Conservation (phyloP, 2,113 vertebrate species). For the Lycaon pictus region DNA sequence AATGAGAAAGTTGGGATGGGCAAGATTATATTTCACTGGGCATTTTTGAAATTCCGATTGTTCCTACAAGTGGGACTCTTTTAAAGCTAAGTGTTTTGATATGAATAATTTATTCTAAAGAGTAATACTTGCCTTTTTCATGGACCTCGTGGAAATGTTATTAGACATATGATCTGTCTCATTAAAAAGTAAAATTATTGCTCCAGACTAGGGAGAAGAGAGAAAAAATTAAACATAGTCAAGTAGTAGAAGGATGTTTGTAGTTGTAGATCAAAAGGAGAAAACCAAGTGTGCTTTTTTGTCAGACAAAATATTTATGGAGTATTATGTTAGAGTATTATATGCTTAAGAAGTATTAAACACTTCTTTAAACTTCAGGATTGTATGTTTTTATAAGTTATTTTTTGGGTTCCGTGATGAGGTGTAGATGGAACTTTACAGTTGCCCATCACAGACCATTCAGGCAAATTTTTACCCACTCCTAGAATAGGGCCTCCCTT, state of each 20-base stretch:
- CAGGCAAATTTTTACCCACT: neutral
- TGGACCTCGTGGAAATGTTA: slow-evolving; percentile 8
- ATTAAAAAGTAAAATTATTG: slow-evolving; percentile 49
- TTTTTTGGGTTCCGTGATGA: neutral
- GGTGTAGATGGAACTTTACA: neutral
- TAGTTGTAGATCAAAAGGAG: neutral
- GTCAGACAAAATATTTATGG: neutral
- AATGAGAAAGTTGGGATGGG: neutral
- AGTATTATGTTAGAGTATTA: neutral
- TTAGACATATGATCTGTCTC: neutral
- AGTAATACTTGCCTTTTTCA: neutral
- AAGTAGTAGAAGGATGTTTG: neutral
- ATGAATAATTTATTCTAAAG: slow-evolving; percentile 56
- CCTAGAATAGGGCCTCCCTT: neutral
- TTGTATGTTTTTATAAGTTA: neutral
- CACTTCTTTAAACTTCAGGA: neutral
- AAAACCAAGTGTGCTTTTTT: neutral
- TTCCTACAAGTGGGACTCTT: neutral
- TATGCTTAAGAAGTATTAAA: neutral
- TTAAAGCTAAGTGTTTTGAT: slow-evolving; percentile 54
- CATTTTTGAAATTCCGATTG: slow-evolving; percentile 34
- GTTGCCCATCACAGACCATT: neutral
- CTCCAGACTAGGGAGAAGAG: neutral
- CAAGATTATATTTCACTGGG: slow-evolving; percentile 10
- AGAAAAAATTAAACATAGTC: neutral